Percentiles rank a stretch among this genome's conserved stretches.
Conservation (phyloP, 1,140 invertebrate genomes). For the Aleiodes sp. region DNA sequence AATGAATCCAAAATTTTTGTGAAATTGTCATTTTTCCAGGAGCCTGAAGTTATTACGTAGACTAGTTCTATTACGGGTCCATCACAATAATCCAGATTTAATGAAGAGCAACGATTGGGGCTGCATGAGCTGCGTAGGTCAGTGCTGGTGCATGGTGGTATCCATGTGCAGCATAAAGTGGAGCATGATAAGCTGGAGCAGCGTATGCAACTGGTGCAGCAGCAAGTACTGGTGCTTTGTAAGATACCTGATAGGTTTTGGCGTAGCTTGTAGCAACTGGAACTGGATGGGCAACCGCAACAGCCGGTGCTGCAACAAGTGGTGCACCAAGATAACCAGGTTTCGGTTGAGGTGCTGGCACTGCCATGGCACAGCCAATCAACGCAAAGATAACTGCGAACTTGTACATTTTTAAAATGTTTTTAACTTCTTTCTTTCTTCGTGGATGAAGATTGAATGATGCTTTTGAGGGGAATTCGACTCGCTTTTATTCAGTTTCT, state of each 20-base stretch:
- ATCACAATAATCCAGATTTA: background rate
- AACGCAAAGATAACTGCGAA: constrained; percentile 32
- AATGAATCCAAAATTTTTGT: too few relatives aligned
- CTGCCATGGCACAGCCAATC: constrained; percentile 49
- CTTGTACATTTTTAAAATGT: constrained; percentile 26
- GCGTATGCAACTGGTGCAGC: background rate
- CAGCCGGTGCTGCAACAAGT: constrained; percentile 27
- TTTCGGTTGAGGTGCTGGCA: constrained; percentile 35
- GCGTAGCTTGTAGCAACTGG: constrained; percentile 27
- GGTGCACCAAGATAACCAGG: constrained; percentile 43
- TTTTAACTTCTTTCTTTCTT: constrained; percentile 3
- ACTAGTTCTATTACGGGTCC: background rate
- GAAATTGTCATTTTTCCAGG: too few relatives aligned
- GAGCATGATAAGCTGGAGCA: background rate
- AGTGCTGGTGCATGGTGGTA: background rate
- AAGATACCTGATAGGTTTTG: constrained; percentile 19
- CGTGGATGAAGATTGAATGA: background rate
- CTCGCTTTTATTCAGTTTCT: background rate
- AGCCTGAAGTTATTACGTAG: too few relatives aligned
- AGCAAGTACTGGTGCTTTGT: background rate
- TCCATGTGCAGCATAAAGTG: background rate
- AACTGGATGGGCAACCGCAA: constrained; percentile 25
- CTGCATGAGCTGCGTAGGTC: background rate
- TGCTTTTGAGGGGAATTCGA: background rate
- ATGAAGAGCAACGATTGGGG: background rate